phyloP scores from a whole-genome alignment of 2,113 vertebrate genomes.

The Harpagus bidentatus region DNA sequence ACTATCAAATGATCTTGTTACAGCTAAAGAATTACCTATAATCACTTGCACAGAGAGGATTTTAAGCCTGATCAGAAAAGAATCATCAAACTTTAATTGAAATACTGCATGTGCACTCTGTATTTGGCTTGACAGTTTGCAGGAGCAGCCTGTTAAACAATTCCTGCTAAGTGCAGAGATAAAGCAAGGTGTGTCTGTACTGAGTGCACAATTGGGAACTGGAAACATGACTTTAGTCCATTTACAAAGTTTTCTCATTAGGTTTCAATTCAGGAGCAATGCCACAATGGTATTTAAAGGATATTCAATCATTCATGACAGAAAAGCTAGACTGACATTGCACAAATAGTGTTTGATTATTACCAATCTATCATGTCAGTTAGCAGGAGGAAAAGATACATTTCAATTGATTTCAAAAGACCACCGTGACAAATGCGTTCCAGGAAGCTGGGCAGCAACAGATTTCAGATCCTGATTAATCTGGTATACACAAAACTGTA shows the following conservation, averaged over 20 bases:
- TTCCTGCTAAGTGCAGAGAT: not conserved
- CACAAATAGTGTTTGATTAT: slow-evolving; percentile 58
- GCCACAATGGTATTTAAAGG: slow-evolving; percentile 38
- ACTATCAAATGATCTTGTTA: slow-evolving; percentile 51
- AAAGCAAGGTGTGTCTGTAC: not conserved
- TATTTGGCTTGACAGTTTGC: slow-evolving; percentile 1
- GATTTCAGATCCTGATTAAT: slow-evolving; percentile 30
- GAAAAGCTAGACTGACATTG: slow-evolving; percentile 38
- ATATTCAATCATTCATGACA: slow-evolving; percentile 43
- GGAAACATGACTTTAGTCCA: slow-evolving; percentile 18
- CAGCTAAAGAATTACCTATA: slow-evolving; percentile 40
- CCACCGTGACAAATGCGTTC: slow-evolving; percentile 1
- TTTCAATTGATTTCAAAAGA: slow-evolving; percentile 63
- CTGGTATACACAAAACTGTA: not conserved
- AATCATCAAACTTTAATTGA: slow-evolving; percentile 45
- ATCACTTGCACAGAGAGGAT: slow-evolving; percentile 21
- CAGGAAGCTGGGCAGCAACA: not conserved
- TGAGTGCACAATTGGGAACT: not conserved
- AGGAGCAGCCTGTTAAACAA: not conserved
- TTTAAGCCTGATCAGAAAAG: slow-evolving; percentile 33
- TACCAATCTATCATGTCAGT: slow-evolving; percentile 55
- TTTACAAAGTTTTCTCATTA: slow-evolving; percentile 55
- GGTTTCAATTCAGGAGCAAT: slow-evolving; percentile 21
- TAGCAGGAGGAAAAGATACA: slow-evolving; percentile 44
- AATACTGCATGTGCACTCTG: not conserved